Base-by-base conservation (phyloP, 2,797 vertebrate genomes). In the Chrosomus eos region DNA sequence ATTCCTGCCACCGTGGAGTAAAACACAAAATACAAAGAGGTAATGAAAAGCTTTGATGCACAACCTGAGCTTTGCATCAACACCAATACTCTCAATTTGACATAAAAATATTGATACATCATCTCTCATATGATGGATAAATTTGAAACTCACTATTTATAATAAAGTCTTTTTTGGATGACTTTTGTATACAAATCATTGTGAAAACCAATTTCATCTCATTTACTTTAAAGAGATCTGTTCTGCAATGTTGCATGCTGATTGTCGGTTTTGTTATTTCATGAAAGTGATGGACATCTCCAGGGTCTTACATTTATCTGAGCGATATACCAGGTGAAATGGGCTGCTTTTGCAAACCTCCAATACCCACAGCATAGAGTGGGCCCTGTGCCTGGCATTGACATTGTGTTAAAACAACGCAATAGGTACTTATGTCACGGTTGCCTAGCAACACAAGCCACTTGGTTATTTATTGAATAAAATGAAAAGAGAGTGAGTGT, bases 391-490 rank as follows among this genome's bases (percentile, higher is more conserved):
- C 88, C 90, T 85, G 87, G 84, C 78, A 86, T 88, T 93, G 88
- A 87, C 88, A 90, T 75, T 82, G 83, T 90, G 81, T 90, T 93
- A 89, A 93, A 92, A 93, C 92, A 93, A 91, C 87, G 82, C 89
- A 90, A 81, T 88, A 91, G 91, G 89, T 91, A 81, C 91, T 91
- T 91, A 90, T 91, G 89, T 89, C 89, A 87, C 75, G 89, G 94
- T 95, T 95, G 91, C 94, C 91, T 91, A 90, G 94, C 91, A 95
- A 95, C 93, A 90, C 91, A 93, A 93, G 92, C 88, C 90, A 90
- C 90, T 92, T 90, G 89, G 91, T 92, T 92, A 94, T 94, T 93
- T 93, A 93, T 92, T 91, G 86, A 93, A 92, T 92, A 91, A 91
- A 92, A 74, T 82, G 87, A 79, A 82, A 80, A 60, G 38, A 38